Conservation (phyloP, 2,888 invertebrate genomes). For the Bimastos eiseni region DNA sequence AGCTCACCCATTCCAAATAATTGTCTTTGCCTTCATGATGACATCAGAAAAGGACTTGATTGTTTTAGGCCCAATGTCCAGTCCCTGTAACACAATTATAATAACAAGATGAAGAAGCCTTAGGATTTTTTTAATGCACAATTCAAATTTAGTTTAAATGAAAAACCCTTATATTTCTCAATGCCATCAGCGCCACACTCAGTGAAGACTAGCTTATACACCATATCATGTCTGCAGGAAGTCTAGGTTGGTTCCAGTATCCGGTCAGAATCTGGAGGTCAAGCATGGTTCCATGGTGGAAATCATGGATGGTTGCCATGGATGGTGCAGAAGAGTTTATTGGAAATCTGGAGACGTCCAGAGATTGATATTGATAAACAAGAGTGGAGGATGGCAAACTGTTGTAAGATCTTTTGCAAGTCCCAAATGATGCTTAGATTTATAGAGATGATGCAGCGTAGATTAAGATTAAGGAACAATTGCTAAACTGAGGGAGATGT, state of each 20-base stretch:
- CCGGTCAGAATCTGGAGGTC: background rate
- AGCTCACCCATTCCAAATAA: slow-evolving; percentile 95
- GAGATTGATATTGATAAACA: background rate
- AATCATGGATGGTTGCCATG: background rate
- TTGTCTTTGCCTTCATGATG: slow-evolving; percentile 85
- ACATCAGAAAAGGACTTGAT: slow-evolving; percentile 78
- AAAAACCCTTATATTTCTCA: no score
- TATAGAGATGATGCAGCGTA: background rate
- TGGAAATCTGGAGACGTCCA: background rate
- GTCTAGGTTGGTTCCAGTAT: background rate
- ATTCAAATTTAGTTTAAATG: background rate
- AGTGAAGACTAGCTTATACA: background rate
- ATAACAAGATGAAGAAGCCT: background rate
- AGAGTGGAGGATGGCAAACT: background rate
- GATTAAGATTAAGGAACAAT: background rate
- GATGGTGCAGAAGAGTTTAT: background rate
- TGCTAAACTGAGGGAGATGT: no score
- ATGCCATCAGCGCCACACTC: background rate
- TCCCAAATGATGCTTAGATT: no score
- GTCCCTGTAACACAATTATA: slow-evolving; percentile 66
- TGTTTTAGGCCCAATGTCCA: slow-evolving; percentile 89
- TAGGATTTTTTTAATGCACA: background rate
- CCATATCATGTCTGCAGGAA: background rate
- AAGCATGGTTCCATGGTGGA: background rate
- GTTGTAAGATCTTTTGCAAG: background rate